Evolutionary conservation across 2,113 vertebrate species (phyloP), one percentile per base, ranked within the genome.

Genomic region (Struthidea cinerea): DNA sequence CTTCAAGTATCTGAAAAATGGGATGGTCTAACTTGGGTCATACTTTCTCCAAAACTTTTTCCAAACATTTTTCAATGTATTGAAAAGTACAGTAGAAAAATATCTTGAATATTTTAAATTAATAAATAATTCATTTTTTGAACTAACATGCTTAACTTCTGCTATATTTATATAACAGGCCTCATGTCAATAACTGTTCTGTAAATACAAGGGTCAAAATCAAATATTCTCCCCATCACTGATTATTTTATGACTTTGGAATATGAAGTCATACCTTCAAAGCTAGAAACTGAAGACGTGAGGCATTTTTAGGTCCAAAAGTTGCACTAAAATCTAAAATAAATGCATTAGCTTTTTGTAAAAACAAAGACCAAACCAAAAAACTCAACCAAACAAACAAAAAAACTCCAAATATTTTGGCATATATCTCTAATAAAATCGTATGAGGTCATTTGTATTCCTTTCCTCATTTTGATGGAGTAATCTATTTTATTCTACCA

Each of bases 381-480:
- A n/a, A 32, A 12, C 1, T 23, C 2, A 59, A 24, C 14, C 14
- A 35, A 59, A 2, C 15, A 26, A 56, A 6, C 7, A 26, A 20
- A 22, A 37, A n/a, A 1, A 3, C 2, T 9, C 27, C 15, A 59
- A 67, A 50, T 2, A 3, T 3, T 47, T 68, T 68, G 10, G 3
- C 14, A 53, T 53, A 3, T 24, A 13, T 27, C 1, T 63, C 15
- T 77, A 41, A 10, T 24, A 73, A 69, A 87, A 76, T 9, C 5
- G 6, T 16, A n/a, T 3, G 37, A 26, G 6, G 2, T 22, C 19
- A 53, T 3, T 42, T 47, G 5, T 49, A 73, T 74, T 60, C 15
- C 6, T 71, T 44, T 67, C 7, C 12, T 79, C 1, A 5, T 7
- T 79, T 68, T 50, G n/a, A n/a, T 44, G 21, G 59, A 46, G 2